phyloP scores from a whole-genome alignment of 1,140 invertebrate genomes.

The Hycleus phaleratus region DNA sequence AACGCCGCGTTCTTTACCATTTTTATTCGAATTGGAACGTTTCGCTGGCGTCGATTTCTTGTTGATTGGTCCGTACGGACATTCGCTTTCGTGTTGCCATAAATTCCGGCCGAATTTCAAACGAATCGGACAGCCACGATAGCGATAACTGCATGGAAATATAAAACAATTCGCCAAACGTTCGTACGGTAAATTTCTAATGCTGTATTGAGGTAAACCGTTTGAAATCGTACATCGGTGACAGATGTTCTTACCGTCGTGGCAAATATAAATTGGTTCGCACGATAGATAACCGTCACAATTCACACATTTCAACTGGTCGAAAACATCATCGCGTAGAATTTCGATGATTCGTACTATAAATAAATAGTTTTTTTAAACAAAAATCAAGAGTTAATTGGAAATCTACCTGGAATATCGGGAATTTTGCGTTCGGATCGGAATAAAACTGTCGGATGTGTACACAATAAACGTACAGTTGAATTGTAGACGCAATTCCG shows the following conservation, averaged over 20 bases:
- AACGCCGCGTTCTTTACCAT: conserved; percentile 26
- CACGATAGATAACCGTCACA: conserved; percentile 32
- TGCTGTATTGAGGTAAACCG: conserved; percentile 17
- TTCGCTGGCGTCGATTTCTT: not conserved
- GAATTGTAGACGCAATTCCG: conserved; percentile 25
- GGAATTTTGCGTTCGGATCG: conserved; percentile 27
- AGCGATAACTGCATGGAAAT: conserved; percentile 32
- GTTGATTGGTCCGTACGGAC: conserved; percentile 24
- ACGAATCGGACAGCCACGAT: conserved; percentile 21
- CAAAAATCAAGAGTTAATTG: not conserved
- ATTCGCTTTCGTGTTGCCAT: conserved; percentile 31
- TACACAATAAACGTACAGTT: conserved; percentile 24
- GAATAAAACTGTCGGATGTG: conserved; percentile 25
- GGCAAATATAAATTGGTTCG: conserved; percentile 27
- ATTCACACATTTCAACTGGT: conserved; percentile 26
- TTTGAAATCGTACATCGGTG: conserved; percentile 30
- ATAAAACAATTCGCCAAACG: conserved; percentile 22
- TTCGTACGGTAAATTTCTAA: conserved; percentile 30
- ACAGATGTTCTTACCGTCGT: conserved; percentile 31
- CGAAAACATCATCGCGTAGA: conserved; percentile 27
- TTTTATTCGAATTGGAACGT: conserved; percentile 9
- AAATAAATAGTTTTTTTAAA: not conserved
- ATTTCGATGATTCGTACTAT: conserved; percentile 29
- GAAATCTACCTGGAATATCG: not conserved
- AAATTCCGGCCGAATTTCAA: conserved; percentile 27